phyloP scores from a whole-genome alignment of 1,140 invertebrate species.

The Chionoecetes opilio region DNA sequence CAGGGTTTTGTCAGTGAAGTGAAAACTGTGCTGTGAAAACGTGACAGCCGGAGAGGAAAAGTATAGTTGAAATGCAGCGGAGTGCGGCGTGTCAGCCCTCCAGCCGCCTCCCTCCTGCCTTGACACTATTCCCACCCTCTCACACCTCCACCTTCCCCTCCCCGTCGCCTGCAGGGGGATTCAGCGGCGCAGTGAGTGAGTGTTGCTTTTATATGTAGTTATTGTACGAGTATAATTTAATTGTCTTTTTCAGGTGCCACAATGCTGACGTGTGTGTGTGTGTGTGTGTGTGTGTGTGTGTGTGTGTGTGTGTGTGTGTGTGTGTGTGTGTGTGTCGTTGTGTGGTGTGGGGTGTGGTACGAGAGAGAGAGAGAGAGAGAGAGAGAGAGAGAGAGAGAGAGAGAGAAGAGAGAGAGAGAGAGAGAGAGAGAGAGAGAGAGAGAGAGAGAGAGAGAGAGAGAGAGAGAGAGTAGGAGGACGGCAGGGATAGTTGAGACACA shows the following conservation, averaged over 20 bases:
- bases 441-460: not conserved
- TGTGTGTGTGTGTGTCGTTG: no score
- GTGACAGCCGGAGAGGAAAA: conserved; percentile 1
- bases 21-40: conserved; percentile 1
- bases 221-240: conserved; percentile 30
- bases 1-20: not conserved
- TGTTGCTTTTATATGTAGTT: conserved; percentile 27
- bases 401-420: not conserved
- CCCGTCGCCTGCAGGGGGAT: not conserved
- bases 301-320: conserved; percentile 3
- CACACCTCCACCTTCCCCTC: not conserved
- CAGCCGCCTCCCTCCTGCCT: not conserved
- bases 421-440: not conserved
- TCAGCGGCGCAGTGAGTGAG: not conserved
- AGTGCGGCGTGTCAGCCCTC: not conserved
- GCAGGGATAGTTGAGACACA: conserved; percentile 49
- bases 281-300: conserved; percentile 46
- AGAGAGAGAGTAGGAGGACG: not conserved
- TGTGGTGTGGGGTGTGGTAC: no score
- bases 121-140: not conserved
- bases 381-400: conserved; percentile 22
- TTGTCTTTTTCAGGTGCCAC: conserved; percentile 15
- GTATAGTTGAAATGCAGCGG: not conserved
- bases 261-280: conserved; percentile 35
- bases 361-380: conserved; percentile 43